Conservation (phyloP, 2,797 vertebrate genomes). For the Poeciliopsis presidionis region DNA sequence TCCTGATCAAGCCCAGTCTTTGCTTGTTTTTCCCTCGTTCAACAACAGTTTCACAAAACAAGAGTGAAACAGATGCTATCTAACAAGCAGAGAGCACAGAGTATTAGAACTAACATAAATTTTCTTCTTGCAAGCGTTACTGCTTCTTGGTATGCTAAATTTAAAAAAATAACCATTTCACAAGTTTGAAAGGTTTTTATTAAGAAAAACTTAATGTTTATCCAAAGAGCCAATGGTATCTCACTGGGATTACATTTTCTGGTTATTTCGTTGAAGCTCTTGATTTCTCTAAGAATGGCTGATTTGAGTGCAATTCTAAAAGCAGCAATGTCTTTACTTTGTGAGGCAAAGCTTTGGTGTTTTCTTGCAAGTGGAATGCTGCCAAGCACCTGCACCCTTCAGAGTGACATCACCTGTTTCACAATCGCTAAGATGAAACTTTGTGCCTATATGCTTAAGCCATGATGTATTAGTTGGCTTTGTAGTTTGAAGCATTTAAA, state of each 20-base stretch:
- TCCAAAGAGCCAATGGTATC: background rate
- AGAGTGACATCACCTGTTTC: background rate
- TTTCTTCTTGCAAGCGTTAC: background rate
- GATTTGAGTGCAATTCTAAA: background rate
- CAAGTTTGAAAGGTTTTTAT: background rate
- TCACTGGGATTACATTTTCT: background rate
- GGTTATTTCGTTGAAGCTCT: background rate
- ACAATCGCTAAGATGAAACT: background rate
- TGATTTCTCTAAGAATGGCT: background rate
- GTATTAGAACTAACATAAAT: constrained; percentile 25
- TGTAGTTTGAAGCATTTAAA: background rate
- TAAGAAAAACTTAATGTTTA: background rate
- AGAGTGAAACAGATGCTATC: constrained; percentile 71
- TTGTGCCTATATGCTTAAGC: background rate
- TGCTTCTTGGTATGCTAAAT: background rate
- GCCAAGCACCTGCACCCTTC: background rate
- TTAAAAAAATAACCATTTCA: background rate
- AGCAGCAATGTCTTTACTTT: background rate
- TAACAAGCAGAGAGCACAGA: constrained; percentile 63
- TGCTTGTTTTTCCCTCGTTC: constrained; percentile 77
- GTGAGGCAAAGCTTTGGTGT: background rate
- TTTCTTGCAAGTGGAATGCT: background rate
- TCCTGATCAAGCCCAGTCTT: constrained; percentile 64
- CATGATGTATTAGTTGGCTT: background rate
- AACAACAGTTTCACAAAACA: constrained; percentile 61